phyloP scores from a whole-genome alignment of 2,888 invertebrate species.

The Nemotelus pantherinus region DNA sequence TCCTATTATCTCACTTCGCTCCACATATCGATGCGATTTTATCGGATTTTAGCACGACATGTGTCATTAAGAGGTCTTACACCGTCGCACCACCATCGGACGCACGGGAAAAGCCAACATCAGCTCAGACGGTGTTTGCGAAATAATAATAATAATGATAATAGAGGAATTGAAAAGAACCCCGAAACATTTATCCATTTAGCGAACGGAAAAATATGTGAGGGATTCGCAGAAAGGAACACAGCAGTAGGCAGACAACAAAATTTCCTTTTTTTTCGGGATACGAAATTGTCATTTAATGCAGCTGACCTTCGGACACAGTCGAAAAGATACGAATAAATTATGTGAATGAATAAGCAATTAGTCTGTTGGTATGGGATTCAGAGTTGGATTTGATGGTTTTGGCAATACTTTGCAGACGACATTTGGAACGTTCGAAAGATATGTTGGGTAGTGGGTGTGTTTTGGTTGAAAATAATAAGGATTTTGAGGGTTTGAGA shows the following conservation, averaged over 20 bases:
- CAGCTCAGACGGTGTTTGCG: not conserved
- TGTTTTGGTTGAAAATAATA: too few species aligned
- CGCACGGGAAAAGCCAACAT: not conserved
- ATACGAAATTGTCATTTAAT: slow-evolving; percentile 18
- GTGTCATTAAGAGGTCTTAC: slow-evolving; percentile 13
- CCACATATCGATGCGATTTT: slow-evolving; percentile 9
- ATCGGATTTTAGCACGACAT: slow-evolving; percentile 18
- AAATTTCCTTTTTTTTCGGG: not conserved
- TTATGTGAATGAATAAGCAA: slow-evolving; percentile 22
- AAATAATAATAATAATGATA: not conserved
- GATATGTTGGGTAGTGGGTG: too few species aligned
- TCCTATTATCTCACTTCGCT: not conserved
- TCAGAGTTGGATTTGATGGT: not conserved
- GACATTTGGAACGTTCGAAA: not conserved
- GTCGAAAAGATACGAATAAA: not conserved
- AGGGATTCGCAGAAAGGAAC: too few species aligned
- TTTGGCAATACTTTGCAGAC: not conserved
- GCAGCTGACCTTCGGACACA: slow-evolving; percentile 11
- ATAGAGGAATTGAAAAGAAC: too few species aligned
- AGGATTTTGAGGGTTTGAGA: too few species aligned
- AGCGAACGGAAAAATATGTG: too few species aligned
- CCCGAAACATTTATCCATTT: too few species aligned
- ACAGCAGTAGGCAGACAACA: too few species aligned
- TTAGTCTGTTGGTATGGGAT: not conserved
- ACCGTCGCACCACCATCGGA: not conserved